Evolutionary conservation across 2,113 vertebrate species (phyloP), one percentile per base, ranked within the genome.

Genomic region (Alethe diademata): DNA sequence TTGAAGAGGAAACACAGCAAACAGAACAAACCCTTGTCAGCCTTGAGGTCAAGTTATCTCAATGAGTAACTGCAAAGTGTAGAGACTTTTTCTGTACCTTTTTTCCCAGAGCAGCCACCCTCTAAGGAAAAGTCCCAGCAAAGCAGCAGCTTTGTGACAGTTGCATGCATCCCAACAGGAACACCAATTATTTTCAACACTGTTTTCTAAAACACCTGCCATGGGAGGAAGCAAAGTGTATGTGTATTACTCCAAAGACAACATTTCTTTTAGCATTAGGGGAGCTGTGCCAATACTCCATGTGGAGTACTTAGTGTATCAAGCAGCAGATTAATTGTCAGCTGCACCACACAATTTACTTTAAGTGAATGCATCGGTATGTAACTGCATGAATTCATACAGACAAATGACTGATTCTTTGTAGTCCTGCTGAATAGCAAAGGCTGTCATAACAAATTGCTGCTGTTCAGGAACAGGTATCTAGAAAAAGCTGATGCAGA

Each of bases 361-460:
- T 73, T 45, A 95, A 85, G 69, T 86, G 78, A 95, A 78, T 13
- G 40, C 33, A 33, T 40, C 48, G 24, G 88, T 93, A 88, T 82
- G 48, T 93, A 95, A 85, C 57, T 92, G 28, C 74, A 66, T 47
- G 95, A 96, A 96, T 85, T 64, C 70, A 33, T 88, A 93, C 67
- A 92, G 90, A 95, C 93, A 97, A 95, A 93, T 78, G 89, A 93
- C 93, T 96, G 95, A 79, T 83, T 78, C 80, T 90, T 92, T 94
- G 80, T 31, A 62, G 91, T 76, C 35, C 54, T 10, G 4, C 74
- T 96, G 96, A 97, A 96, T 88, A 94, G 86, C 66, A 64, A 91
- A 90, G 61, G 35, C 90, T 97, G 94, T 97, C 97, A 97, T 95
- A 97, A 97, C 84, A 97, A 97, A 97, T 88, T 89, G 91, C 89